Evolutionary conservation across 2,797 vertebrate genomes (phyloP).

Genomic region (Zalophus californianus): DNA sequence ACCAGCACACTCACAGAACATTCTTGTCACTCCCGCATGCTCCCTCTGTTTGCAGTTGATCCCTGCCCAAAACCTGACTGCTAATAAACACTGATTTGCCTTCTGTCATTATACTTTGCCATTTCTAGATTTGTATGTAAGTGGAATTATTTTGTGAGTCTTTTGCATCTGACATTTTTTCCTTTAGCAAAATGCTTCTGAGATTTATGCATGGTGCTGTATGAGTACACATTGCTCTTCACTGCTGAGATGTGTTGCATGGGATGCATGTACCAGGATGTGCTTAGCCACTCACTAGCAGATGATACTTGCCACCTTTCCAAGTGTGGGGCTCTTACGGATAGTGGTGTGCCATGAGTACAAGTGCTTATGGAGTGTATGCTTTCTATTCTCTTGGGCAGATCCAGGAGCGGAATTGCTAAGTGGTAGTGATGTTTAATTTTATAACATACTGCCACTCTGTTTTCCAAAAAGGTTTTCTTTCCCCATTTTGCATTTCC

Average conservation of each 20-base stretch:
- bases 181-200: too few relatives aligned
- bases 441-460: accelerated
- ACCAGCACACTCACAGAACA: accelerated
- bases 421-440: accelerated
- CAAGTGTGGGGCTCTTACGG: accelerated
- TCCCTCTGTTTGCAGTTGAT: background rate
- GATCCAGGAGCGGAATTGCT: background rate
- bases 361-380: accelerated
- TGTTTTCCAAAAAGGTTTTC: background rate
- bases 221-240: accelerated
- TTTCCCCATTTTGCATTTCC: accelerated
- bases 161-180: background rate
- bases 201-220: accelerated
- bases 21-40: accelerated
- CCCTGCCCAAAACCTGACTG: background rate
- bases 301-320: background rate
- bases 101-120: background rate
- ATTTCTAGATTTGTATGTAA: background rate
- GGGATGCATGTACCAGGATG: accelerated
- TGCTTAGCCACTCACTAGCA: accelerated
- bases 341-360: accelerated
- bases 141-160: background rate
- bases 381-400: background rate
- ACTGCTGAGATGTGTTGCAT: accelerated
- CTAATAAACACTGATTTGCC: accelerated